Conservation (phyloP, 2,797 vertebrate genomes). For the Huso huso region DNA sequence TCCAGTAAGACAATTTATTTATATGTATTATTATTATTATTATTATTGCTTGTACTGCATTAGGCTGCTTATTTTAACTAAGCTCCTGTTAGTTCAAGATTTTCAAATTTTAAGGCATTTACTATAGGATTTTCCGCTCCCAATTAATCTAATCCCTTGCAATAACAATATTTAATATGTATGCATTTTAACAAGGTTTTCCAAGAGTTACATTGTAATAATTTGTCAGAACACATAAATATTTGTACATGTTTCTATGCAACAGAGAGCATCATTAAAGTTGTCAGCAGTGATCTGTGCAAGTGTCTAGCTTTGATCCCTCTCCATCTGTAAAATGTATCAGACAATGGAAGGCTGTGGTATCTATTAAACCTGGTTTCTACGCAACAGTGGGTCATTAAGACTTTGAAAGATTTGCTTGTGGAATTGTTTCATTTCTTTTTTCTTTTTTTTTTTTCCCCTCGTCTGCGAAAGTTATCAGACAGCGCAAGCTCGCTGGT, state of each 20-base stretch:
- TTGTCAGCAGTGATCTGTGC: conserved; percentile 4
- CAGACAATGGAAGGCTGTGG: neutral
- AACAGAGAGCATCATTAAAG: conserved; percentile 6
- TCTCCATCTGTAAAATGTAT: conserved; percentile 15
- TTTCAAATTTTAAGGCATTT: too few species aligned
- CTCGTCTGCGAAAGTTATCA: conserved; percentile 66
- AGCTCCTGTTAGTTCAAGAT: too few species aligned
- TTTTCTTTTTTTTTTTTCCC: conserved; percentile 15
- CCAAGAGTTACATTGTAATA: neutral
- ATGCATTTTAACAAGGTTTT: too few species aligned
- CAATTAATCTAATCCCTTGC: too few species aligned
- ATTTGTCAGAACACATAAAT: conserved; percentile 10
- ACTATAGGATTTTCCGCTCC: too few species aligned
- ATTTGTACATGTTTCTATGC: conserved; percentile 9
- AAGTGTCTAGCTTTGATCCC: conserved; percentile 7
- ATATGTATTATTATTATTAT: neutral
- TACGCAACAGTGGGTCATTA: conserved; percentile 6
- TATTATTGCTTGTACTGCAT: neutral
- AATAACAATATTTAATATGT: too few species aligned
- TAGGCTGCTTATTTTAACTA: too few species aligned
- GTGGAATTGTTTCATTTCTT: neutral
- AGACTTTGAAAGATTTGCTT: neutral
- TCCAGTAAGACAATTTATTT: conserved; percentile 65
- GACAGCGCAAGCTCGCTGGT: conserved; percentile 87
- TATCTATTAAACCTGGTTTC: conserved; percentile 1